Base-by-base conservation (phyloP, 1,140 invertebrate species). In the Aethina tumida region DNA sequence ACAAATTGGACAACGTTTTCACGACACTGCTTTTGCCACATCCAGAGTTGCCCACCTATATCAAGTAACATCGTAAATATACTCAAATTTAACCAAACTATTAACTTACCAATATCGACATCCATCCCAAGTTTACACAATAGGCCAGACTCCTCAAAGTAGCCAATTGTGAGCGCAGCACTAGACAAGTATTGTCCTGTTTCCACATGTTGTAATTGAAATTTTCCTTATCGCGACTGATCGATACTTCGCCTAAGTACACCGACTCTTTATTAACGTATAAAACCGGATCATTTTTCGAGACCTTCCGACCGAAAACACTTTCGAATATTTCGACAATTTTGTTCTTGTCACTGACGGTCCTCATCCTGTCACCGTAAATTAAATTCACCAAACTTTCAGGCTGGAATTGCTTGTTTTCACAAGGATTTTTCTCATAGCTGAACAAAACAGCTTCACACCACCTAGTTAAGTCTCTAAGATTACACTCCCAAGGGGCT, bases 401-500 rank as follows among this genome's bases (percentile, higher is more conserved):
- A 2, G 58, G 56, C 15, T 45, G 29, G 29, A 42, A 50, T 12
- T 22, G 6, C 16, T 35, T 34, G 9, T 29, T 24, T 14, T 24
- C 9, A 34, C 8, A 34, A 5, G 29, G 22, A 18, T 50, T 48
- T 2, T 17, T 30, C 9, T 45, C 38, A 12, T 41, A 43, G 12
- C 47, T 47, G 14, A 49, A 38, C 9, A 68, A 44, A 12, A 33
- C 22, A 0, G 73, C 61, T 56, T 95, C 77, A 60, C 86, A 92
- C 92, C 93, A 98, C 48, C 95, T 75, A 22, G 84, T 81, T 36
- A 99, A 69, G 61, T 99, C 97, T 52, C 97, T 71, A 19, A 99
- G 65, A 69, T 99, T 99, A 63, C 97, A 91, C 62, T 99, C 96
- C 82, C 89, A 98, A 0, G 93, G 93, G 1, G 81, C 75, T 4